Percentiles rank a stretch among this genome's conserved stretches.
Evolutionary conservation across 2,113 vertebrate genomes (phyloP).

Genomic region (Gavia stellata): DNA sequence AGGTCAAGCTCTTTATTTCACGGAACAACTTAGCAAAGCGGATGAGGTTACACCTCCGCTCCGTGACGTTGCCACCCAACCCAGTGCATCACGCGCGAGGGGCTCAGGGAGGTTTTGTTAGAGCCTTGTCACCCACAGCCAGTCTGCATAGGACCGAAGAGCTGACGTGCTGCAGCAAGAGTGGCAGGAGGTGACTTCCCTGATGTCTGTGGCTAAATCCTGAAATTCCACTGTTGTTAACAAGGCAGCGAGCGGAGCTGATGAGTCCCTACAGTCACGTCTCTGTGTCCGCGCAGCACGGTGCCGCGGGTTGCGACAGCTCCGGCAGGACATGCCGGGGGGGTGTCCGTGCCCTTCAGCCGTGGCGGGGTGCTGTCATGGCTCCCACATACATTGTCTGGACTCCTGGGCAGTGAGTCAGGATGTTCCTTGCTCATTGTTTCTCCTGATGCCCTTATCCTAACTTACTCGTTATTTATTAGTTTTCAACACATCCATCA

Average conservation of each 20-base stretch:
- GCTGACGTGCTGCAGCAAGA: background rate
- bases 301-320: background rate
- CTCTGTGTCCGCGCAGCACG: background rate
- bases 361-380: accelerated
- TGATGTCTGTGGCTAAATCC: background rate
- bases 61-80: accelerated
- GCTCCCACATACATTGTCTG: background rate
- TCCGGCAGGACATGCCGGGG: background rate
- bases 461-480: background rate
- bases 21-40: background rate
- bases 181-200: background rate
- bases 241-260: background rate
- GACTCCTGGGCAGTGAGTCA: slow-evolving; percentile 14
- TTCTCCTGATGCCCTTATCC: background rate
- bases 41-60: background rate
- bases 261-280: background rate
- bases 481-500: background rate
- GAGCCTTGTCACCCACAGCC: background rate
- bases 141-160: accelerated
- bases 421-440: background rate
- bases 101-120: background rate
- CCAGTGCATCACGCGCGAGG: accelerated
- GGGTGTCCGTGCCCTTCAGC: background rate
- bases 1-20: background rate
- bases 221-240: background rate